These are phyloP conservation scores for Drosophila kambysellisi DNA, from an alignment of 2,888 invertebrate species.

Conservation along the genomic window DNA sequence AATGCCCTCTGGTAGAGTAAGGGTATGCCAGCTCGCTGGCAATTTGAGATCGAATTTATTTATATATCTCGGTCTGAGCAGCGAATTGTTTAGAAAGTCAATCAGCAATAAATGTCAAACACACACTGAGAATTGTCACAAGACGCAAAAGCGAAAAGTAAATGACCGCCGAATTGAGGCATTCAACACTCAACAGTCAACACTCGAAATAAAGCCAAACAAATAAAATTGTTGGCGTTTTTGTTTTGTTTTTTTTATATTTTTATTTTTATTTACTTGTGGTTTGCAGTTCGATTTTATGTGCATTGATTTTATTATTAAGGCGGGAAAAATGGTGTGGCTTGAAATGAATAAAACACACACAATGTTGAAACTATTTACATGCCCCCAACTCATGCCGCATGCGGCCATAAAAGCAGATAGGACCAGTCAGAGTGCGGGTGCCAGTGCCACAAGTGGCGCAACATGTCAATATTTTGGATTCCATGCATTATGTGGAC, in stretches of 20 bases:
- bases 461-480: constrained; percentile 45
- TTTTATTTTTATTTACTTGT: constrained; percentile 22
- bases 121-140: constrained; percentile 45
- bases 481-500: constrained; percentile 48
- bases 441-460: constrained; percentile 30
- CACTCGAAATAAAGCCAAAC: constrained; percentile 22
- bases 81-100: constrained; percentile 65
- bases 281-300: constrained; percentile 40
- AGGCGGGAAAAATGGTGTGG: constrained; percentile 48
- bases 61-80: constrained; percentile 22
- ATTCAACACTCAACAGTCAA: constrained; percentile 2
- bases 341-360: constrained; percentile 30
- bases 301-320: constrained; percentile 21
- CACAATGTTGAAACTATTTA: constrained; percentile 29
- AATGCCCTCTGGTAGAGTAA: background rate
- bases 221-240: constrained; percentile 27
- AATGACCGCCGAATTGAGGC: constrained; percentile 57
- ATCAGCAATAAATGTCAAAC: constrained; percentile 54
- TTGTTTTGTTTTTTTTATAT: too few species aligned
- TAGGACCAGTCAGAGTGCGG: constrained; percentile 1
- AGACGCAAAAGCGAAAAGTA: constrained; percentile 61
- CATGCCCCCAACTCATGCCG: constrained; percentile 10
- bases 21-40: constrained; percentile 3
- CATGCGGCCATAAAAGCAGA: constrained; percentile 14
- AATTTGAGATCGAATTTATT: constrained; percentile 38